Base-by-base conservation (phyloP, 92 coral and sea anemone genomes). In the Meandrina meandrites region DNA sequence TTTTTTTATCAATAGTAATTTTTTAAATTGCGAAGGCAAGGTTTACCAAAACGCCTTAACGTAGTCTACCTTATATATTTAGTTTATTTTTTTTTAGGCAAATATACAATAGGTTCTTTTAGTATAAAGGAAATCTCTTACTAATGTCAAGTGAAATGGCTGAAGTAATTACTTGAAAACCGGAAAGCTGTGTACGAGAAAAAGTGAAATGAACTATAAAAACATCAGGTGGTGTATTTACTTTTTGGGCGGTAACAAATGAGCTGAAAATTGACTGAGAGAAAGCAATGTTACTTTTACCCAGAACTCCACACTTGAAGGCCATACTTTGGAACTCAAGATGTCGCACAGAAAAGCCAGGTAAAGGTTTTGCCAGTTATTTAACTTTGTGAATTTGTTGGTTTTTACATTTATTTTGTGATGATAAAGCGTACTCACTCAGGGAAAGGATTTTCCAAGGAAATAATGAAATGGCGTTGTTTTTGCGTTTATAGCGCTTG, bases 261-360 rank as follows among this genome's bases (percentile, higher is more conserved):
- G 30, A 60, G 68, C 1, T 24, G 11, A 24, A 60, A 60, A 60
- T 24, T 60, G 68, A 34, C 30, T 17, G 28, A 32, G 22, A 71
- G 10, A 73, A 53, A 45, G 50, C 10, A 24, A 31, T 27, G 4
- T 70, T 24, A 64, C 57, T 76, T 81, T 82, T 37, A 31, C 56
- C 48, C 81, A 95, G 98, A 88, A 93, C 78, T 90, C 92, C 35
- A 84, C 75, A 81, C 78, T 95, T 47, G 98, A 97, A 68, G 98
- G 66, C 28, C 98, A 95, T 79, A 91, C 90, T 34, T 78, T 97
- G 73, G 94, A 95, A 51, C 90, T 97, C 76, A 97, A 95, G 82
- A 58, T 95, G 83, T 97, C 99, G 22, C 93, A 93, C 76, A 90
- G 95, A 34, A 97, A 90, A 70, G 84, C 90, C 50, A 40, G 91